These are phyloP conservation scores for Megamerina dolium DNA, from an alignment of 2,888 invertebrate species.

Conservation along the genomic window DNA sequence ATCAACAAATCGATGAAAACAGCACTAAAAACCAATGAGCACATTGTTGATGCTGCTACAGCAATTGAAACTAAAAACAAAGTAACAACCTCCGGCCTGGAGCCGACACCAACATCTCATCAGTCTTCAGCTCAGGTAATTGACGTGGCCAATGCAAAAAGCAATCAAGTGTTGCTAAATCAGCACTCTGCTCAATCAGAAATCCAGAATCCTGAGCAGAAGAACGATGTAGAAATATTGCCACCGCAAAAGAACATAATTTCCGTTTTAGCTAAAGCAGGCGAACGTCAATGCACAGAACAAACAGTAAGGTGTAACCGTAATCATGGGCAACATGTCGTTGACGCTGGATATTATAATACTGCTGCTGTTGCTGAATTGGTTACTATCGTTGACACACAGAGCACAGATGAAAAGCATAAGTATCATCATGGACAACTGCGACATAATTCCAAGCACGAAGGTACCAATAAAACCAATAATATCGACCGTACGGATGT, in stretches of 20 bases:
- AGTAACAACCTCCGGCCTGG: background rate
- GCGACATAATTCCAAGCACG: background rate
- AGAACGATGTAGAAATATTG: conserved; percentile 10
- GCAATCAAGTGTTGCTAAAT: conserved; percentile 10
- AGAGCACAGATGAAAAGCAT: no score
- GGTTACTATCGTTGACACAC: no score
- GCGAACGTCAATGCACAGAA: conserved; percentile 11
- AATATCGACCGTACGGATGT: background rate
- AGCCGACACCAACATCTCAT: background rate
- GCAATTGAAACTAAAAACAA: conserved; percentile 2
- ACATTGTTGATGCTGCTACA: background rate
- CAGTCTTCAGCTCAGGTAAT: conserved; percentile 17
- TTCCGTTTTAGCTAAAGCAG: conserved; percentile 12
- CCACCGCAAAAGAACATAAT: conserved; percentile 16
- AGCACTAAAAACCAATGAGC: conserved; percentile 1
- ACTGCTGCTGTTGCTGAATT: no score
- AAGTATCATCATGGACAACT: background rate
- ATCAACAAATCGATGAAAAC: background rate
- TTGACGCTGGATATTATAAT: no score
- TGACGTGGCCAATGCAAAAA: conserved; percentile 14
- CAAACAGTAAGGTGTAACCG: conserved; percentile 27
- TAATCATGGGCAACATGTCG: no score
- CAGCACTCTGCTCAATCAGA: no score
- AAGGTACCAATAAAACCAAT: background rate
- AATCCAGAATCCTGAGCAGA: no score